These are phyloP conservation scores for Eunapius fragilis DNA, from an alignment of 37 sponge, comb jelly and placozoan species.

Conservation along the genomic window DNA sequence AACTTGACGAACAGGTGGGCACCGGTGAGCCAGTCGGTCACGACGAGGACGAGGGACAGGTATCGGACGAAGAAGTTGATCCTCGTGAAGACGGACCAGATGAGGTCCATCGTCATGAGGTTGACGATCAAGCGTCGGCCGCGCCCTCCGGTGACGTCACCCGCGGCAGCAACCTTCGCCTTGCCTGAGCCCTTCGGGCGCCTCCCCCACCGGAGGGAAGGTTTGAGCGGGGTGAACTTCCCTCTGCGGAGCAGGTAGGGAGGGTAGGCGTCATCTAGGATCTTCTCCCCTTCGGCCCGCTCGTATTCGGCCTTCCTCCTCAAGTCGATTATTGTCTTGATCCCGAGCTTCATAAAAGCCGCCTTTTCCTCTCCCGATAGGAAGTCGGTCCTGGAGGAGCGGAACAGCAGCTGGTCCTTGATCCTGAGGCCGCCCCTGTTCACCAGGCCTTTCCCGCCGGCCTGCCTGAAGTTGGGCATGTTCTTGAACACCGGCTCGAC, in stretches of 20 bases:
- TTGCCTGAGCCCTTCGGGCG: not conserved
- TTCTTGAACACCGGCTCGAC: conserved; percentile 50
- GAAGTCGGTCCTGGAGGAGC: conserved; percentile 81
- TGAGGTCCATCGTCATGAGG: conserved; percentile 71
- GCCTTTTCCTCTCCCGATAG: conserved; percentile 59
- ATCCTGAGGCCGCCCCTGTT: conserved; percentile 41
- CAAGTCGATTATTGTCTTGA: conserved; percentile 76
- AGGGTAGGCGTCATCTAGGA: conserved; percentile 44
- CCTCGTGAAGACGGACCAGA: conserved; percentile 44
- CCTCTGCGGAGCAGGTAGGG: conserved; percentile 62
- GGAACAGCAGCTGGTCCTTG: conserved; percentile 64
- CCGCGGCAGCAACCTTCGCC: conserved; percentile 5
- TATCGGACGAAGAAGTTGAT: conserved; percentile 75
- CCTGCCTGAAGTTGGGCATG: conserved; percentile 84
- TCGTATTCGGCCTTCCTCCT: conserved; percentile 58
- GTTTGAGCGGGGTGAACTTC: conserved; percentile 36
- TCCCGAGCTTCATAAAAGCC: conserved; percentile 49
- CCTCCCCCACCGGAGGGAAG: conserved; percentile 32
- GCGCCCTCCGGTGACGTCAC: not conserved
- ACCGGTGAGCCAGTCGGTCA: conserved; percentile 68
- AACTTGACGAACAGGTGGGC: conserved; percentile 73
- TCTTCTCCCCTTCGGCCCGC: conserved; percentile 63
- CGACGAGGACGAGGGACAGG: conserved; percentile 61
- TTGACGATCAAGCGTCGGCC: conserved; percentile 56
- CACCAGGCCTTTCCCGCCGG: conserved; percentile 51